phyloP scores from a whole-genome alignment of 2,113 vertebrate species.

The Nycticryphes semicollaris region DNA sequence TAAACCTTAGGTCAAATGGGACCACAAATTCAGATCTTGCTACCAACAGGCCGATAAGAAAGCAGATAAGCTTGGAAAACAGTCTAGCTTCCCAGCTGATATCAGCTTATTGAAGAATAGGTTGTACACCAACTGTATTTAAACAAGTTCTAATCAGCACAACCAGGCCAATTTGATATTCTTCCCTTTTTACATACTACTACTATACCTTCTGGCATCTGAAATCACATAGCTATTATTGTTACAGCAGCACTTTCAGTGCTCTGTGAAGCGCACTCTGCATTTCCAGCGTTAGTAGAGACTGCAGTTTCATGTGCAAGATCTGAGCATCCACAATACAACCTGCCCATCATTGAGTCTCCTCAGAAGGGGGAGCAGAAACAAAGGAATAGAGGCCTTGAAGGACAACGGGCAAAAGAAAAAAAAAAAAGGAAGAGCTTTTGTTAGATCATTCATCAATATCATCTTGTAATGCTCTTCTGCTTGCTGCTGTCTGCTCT shows the following conservation, averaged over 20 bases:
- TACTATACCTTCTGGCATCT: background rate
- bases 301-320: background rate
- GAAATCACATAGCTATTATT: background rate
- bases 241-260: background rate
- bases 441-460: background rate
- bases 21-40: background rate
- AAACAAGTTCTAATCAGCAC: constrained; percentile 36
- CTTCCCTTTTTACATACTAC: background rate
- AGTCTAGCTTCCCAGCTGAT: background rate
- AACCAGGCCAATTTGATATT: constrained; percentile 3
- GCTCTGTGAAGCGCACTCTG: background rate
- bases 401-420: background rate
- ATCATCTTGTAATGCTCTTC: background rate
- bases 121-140: constrained; percentile 26
- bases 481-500: background rate
- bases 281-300: background rate
- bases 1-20: constrained; percentile 12
- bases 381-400: background rate
- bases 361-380: background rate
- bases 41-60: background rate
- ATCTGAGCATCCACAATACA: fast-evolving
- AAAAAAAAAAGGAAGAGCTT: background rate
- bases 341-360: fast-evolving
- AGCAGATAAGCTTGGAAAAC: constrained; percentile 26
- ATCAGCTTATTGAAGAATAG: constrained; percentile 16